These are phyloP conservation scores for Lutjanus erythropterus DNA, from an alignment of 2,113 vertebrate species.

Conservation along the genomic window DNA sequence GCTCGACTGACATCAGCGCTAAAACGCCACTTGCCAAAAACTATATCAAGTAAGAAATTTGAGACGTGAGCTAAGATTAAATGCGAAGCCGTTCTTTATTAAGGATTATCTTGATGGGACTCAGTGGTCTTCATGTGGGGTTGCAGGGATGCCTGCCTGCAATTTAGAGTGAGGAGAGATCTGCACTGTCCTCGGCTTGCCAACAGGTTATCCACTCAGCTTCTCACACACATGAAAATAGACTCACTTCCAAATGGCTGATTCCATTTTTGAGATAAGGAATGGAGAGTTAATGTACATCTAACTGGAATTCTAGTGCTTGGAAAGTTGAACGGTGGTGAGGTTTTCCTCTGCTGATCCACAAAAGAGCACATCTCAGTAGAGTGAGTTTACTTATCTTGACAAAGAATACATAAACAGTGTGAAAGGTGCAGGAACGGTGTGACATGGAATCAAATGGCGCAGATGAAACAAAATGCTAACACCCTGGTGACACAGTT, in stretches of 20 bases:
- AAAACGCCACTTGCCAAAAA: conserved; percentile 84
- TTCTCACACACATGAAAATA: conserved; percentile 79
- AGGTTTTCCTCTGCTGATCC: conserved; percentile 21
- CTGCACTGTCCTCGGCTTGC: conserved; percentile 76
- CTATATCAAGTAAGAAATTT: conserved; percentile 85
- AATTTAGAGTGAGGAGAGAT: conserved; percentile 83
- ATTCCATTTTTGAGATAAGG: conserved; percentile 63
- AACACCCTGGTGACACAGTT: conserved; percentile 73
- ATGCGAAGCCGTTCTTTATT: conserved; percentile 87
- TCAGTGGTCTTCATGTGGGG: conserved; percentile 79
- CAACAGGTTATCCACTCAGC: conserved; percentile 80
- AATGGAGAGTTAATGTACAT: conserved; percentile 40
- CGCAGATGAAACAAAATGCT: conserved; percentile 76
- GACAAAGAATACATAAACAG: conserved; percentile 71
- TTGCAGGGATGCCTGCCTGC: conserved; percentile 79
- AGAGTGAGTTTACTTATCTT: conserved; percentile 65
- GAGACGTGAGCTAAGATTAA: conserved; percentile 86
- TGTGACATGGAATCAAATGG: conserved; percentile 68
- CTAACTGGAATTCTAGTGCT: conserved; percentile 41
- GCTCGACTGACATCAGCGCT: conserved; percentile 80
- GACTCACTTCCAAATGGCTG: conserved; percentile 64
- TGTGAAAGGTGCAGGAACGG: conserved; percentile 44
- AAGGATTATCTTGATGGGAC: conserved; percentile 87
- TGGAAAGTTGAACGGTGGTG: conserved; percentile 15
- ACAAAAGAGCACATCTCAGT: conserved; percentile 42